Conservation (phyloP, 2,888 invertebrate genomes). For the Aquatica leii region DNA sequence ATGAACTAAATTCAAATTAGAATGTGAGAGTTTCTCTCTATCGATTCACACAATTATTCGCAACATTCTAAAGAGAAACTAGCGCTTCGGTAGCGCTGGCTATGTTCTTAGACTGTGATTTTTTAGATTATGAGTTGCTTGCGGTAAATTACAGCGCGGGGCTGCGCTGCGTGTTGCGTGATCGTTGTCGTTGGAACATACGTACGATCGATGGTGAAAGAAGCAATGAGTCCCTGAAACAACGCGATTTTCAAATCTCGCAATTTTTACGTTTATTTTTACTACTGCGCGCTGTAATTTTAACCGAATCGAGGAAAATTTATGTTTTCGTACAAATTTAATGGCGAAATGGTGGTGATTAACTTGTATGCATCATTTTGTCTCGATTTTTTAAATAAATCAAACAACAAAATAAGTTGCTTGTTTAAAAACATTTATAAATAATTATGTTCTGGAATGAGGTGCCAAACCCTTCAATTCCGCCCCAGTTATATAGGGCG, state of each 20-base stretch:
- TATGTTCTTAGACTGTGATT: constrained; percentile 41
- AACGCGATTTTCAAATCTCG: constrained; percentile 19
- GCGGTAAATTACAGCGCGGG: constrained; percentile 45
- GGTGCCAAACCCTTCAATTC: not conserved
- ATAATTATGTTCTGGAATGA: no score
- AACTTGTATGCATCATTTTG: not conserved
- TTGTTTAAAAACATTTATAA: no score
- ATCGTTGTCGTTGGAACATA: constrained; percentile 41
- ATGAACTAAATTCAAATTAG: constrained; percentile 47
- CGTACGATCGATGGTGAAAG: constrained; percentile 40
- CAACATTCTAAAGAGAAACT: constrained; percentile 27
- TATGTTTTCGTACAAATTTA: no score
- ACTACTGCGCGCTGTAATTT: no score
- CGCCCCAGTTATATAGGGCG: constrained; percentile 10
- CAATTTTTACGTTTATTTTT: constrained; percentile 15
- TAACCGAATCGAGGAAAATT: no score
- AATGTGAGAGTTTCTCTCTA: constrained; percentile 46
- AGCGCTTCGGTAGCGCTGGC: not conserved
- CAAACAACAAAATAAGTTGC: no score
- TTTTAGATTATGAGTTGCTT: constrained; percentile 15
- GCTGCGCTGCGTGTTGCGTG: constrained; percentile 47
- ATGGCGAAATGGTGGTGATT: not conserved
- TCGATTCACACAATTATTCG: constrained; percentile 39
- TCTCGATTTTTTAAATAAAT: no score
- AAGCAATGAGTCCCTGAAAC: constrained; percentile 23